Evolutionary conservation across 2,888 invertebrate genomes (phyloP), one percentile per base, ranked within the genome.

Genomic region (Automeris io): DNA sequence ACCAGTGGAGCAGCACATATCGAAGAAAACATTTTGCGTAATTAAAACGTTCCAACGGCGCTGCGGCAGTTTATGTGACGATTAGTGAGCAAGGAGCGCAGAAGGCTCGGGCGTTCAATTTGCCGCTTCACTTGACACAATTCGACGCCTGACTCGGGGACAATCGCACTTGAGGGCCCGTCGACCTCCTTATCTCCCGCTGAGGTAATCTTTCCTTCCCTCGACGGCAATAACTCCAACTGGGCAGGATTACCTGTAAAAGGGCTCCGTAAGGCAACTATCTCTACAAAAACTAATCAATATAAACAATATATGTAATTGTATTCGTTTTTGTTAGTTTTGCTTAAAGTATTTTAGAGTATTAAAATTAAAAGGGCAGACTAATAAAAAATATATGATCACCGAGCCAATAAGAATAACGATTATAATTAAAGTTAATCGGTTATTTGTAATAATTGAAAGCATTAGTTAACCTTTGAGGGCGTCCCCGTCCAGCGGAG

Each of bases 71-170:
- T 83, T 82, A 82, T 81, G 83, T 74, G 80, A 70, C 82, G 82
- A 85, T 85, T 86, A 85, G 81, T 77, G 82, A 72, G 74, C 76
- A 59, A 61, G 70, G 72, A 71, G 77, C 74, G 74, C 80, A 78
- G 76, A 81, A 79, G 77, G 79, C 77, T 80, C 80, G 85, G 77
- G 82, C 85, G 83, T 86, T 86, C 85, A 86, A 86, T 86, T 86
- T 86, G 77, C 83, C 83, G 85, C 74, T 86, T 86, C 85, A 85
- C 85, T 86, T 86, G 85, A 86, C 85, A 86, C 85, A 86, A 86
- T 85, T 85, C 83, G 85, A 86, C 78, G 83, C 82, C 83, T 82
- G 85, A 82, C 82, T 83, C 82, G 79, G 83, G 85, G 85, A 86
- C 85, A 86, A 86, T 86, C 85, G 85, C 83, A 83, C 83, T 83